Evolutionary conservation across 2,888 invertebrate species (phyloP).

Genomic region (Drosophila imparisetae): DNA sequence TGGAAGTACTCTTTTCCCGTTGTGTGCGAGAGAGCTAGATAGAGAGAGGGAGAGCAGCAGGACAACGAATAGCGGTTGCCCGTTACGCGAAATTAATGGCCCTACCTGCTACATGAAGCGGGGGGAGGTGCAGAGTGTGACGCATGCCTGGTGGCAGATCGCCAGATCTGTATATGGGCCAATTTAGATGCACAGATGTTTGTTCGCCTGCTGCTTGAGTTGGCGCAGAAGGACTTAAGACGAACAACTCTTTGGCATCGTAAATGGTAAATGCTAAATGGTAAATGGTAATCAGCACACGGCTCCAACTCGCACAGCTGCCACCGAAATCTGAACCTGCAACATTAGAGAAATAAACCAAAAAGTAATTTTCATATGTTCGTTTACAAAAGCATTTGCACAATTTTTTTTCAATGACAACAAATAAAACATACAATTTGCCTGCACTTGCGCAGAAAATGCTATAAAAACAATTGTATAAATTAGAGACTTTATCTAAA

Average conservation of each 20-base stretch:
- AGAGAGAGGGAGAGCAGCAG: slow-evolving; percentile 8
- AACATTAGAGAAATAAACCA: not conserved
- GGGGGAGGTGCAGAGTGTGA: not conserved
- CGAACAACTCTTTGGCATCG: slow-evolving; percentile 2
- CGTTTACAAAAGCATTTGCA: not conserved
- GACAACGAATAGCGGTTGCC: slow-evolving; percentile 67
- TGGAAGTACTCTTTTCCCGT: slow-evolving; percentile 54
- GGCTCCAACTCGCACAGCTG: slow-evolving; percentile 55
- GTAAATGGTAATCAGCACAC: slow-evolving; percentile 27
- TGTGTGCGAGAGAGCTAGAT: slow-evolving; percentile 55
- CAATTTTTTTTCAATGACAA: too few species aligned
- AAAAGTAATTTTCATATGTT: not conserved
- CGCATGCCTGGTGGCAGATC: slow-evolving; percentile 25
- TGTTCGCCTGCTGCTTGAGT: slow-evolving; percentile 48
- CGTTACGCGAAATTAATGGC: slow-evolving; percentile 74
- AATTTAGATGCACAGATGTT: slow-evolving; percentile 79
- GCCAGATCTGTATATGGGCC: slow-evolving; percentile 55
- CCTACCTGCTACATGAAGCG: slow-evolving; percentile 38
- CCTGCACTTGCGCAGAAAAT: too few species aligned
- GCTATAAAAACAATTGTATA: too few species aligned
- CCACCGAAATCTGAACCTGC: slow-evolving; percentile 27
- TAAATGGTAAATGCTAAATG: not conserved
- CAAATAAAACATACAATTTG: too few species aligned
- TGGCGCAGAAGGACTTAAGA: slow-evolving; percentile 29
- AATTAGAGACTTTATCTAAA: too few species aligned